A percentile compares a stretch with the other conserved stretches of the same genome.
These are phyloP conservation scores for Tribolium freemani DNA, from an alignment of 2,888 invertebrate species.

Conservation along the genomic window DNA sequence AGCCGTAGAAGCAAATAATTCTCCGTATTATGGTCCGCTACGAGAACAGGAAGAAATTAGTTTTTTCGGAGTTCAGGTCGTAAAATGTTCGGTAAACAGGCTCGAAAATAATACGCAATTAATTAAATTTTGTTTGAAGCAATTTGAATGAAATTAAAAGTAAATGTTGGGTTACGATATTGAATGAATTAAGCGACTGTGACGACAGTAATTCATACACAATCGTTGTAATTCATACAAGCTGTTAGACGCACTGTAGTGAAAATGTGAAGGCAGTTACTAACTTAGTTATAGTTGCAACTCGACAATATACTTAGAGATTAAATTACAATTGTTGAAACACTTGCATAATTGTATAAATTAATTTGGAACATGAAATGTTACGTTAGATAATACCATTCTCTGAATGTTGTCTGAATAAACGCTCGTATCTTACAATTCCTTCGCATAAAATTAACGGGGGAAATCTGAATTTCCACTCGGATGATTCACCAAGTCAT, in stretches of 20 bases:
- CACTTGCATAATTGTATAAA: slow-evolving; percentile 19
- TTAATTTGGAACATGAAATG: slow-evolving; percentile 15
- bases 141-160: slow-evolving; percentile 2
- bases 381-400: slow-evolving; percentile 1
- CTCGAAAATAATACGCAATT: background rate
- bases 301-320: slow-evolving; percentile 13
- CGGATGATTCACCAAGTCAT: background rate
- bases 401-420: background rate
- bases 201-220: slow-evolving; percentile 6
- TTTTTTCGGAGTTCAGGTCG: background rate
- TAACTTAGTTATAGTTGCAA: slow-evolving; percentile 19
- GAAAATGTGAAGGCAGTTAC: slow-evolving; percentile 10
- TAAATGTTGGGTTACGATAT: slow-evolving; percentile 9
- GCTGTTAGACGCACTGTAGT: slow-evolving; percentile 7
- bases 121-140: background rate
- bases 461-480: background rate
- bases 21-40: background rate
- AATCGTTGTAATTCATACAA: slow-evolving; percentile 2
- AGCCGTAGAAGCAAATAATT: background rate
- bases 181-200: slow-evolving; percentile 12
- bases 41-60: background rate
- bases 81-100: background rate
- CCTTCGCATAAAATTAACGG: background rate
- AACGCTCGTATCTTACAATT: slow-evolving; percentile 1
- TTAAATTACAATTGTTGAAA: slow-evolving; percentile 12